A percentile compares a stretch with the other conserved stretches of the same genome.
Conservation (phyloP, 2,797 vertebrate genomes). For the Tamandua tetradactyla region DNA sequence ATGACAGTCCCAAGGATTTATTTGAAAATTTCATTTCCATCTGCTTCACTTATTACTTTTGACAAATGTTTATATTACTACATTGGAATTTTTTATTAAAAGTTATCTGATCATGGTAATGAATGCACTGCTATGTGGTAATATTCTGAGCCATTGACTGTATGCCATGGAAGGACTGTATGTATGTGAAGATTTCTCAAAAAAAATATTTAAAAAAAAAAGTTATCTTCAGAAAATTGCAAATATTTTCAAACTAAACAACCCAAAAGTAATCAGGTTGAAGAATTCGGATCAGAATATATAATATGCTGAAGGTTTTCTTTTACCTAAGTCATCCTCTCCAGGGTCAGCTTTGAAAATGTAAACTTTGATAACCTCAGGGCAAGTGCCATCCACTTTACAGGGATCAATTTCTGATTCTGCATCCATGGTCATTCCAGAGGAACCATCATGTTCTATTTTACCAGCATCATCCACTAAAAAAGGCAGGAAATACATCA, state of each 20-base stretch:
- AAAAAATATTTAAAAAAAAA: too few relatives aligned
- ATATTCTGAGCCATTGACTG: too few relatives aligned
- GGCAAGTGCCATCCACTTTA: conserved; percentile 94
- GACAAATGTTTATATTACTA: conserved; percentile 34
- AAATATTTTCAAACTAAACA: conserved; percentile 62
- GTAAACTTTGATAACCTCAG: conserved; percentile 99
- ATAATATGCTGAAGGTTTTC: background rate
- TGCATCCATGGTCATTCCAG: conserved; percentile 93
- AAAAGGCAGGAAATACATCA: conserved; percentile 79
- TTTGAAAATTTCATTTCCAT: conserved; percentile 61
- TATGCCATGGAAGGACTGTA: too few relatives aligned
- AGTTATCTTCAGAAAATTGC: conserved; percentile 64
- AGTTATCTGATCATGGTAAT: too few relatives aligned
- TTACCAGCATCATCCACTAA: conserved; percentile 98
- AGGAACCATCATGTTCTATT: conserved; percentile 95
- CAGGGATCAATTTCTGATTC: conserved; percentile 93
- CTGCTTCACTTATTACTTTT: conserved; percentile 30
- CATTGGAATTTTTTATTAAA: conserved; percentile 44
- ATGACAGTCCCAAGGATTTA: conserved; percentile 68
- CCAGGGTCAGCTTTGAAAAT: conserved; percentile 99
- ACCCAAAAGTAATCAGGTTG: conserved; percentile 48
- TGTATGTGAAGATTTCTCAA: too few relatives aligned
- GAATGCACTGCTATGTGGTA: too few relatives aligned
- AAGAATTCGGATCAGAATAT: conserved; percentile 64
- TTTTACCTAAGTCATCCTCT: conserved; percentile 96